These are phyloP conservation scores for Apodemus agrarius DNA, from an alignment of 2,797 vertebrate species.

Conservation along the genomic window DNA sequence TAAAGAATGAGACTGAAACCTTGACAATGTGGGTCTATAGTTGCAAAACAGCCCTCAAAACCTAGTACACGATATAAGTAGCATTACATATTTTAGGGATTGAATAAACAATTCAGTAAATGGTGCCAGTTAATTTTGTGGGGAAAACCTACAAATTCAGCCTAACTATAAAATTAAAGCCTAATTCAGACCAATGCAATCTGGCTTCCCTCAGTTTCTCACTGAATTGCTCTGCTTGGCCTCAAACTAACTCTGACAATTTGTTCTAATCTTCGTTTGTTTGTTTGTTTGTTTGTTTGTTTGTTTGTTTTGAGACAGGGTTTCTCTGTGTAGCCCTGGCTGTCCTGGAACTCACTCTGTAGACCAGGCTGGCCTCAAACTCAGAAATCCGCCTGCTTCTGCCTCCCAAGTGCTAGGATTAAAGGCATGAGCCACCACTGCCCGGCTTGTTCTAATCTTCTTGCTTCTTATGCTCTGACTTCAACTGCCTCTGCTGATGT, in stretches of 20 bases:
- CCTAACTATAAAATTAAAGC: slow-evolving; percentile 42
- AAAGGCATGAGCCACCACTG: too few species aligned
- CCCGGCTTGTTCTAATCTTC: background rate
- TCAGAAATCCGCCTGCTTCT: too few species aligned
- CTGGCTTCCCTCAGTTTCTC: background rate
- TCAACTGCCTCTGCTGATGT: background rate
- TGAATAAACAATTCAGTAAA: background rate
- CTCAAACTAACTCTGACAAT: background rate
- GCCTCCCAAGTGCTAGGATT: too few species aligned
- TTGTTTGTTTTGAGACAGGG: too few species aligned
- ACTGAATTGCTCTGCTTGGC: background rate
- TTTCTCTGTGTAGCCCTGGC: too few species aligned
- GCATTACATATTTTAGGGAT: background rate
- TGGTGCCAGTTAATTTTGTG: background rate
- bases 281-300: too few species aligned
- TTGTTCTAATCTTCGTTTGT: background rate
- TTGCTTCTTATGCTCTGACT: background rate
- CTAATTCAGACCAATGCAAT: background rate
- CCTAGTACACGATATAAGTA: background rate
- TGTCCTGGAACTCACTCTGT: too few species aligned
- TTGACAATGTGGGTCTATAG: background rate
- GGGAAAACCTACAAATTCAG: background rate
- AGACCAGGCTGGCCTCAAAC: too few species aligned
- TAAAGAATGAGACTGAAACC: background rate
- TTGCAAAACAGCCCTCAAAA: background rate